Evolutionary conservation across 2,888 invertebrate genomes (phyloP).

Genomic region (Nemurella pictetii): DNA sequence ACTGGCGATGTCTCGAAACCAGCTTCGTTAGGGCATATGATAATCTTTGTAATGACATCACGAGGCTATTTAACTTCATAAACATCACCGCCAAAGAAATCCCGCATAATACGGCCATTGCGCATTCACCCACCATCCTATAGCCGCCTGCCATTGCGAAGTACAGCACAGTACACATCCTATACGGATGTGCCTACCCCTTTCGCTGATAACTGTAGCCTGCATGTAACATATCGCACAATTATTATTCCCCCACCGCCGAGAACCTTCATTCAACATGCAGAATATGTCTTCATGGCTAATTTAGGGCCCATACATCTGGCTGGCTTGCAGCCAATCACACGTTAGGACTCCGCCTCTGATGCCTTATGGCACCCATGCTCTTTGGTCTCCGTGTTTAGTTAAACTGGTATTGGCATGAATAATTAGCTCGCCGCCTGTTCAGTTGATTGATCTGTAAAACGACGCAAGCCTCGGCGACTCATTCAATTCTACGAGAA

Average conservation of each 20-base stretch:
- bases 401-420: not conserved
- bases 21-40: too few species aligned
- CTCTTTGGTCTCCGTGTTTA: not conserved
- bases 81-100: not conserved
- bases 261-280: not conserved
- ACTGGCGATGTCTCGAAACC: too few species aligned
- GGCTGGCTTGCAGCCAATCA: conserved; percentile 22
- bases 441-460: not conserved
- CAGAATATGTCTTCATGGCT: not conserved
- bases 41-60: not conserved
- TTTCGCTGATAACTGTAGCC: not conserved
- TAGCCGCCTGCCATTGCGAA: not conserved
- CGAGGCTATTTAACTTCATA: not conserved
- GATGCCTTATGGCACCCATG: not conserved
- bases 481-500: too few species aligned
- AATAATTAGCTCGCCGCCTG: not conserved
- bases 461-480: not conserved
- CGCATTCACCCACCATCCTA: not conserved
- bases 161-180: too few species aligned
- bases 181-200: not conserved
- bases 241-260: not conserved
- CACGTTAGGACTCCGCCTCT: conserved; percentile 14
- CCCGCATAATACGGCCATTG: not conserved
- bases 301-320: conserved; percentile 5
- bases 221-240: not conserved